phyloP scores from a whole-genome alignment of 2,797 vertebrate genomes.

The Hephaestus fuliginosus region DNA sequence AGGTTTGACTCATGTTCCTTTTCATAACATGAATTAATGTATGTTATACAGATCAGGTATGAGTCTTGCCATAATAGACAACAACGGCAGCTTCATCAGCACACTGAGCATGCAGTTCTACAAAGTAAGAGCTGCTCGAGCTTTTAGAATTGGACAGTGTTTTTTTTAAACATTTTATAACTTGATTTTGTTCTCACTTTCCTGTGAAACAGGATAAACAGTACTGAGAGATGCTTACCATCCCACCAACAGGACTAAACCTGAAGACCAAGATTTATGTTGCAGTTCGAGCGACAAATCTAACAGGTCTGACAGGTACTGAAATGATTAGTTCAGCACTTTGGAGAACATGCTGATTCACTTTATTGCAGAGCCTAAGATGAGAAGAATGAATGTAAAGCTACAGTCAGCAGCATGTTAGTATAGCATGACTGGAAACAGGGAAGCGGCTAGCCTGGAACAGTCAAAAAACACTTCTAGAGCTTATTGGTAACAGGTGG shows the following conservation, averaged over 20 bases:
- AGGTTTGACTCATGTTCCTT: no score
- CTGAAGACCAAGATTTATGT: slow-evolving; percentile 86
- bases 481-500: no score
- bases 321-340: no score
- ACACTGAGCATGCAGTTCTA: slow-evolving; percentile 81
- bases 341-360: no score
- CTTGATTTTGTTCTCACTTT: slow-evolving; percentile 20
- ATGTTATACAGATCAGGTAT: slow-evolving; percentile 77
- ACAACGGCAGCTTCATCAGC: slow-evolving; percentile 85
- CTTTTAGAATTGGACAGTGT: background rate
- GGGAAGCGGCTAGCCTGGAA: no score
- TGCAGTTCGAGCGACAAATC: slow-evolving; percentile 80
- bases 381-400: no score
- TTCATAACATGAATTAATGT: background rate
- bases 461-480: no score
- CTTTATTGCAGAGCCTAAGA: no score
- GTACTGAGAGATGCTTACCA: slow-evolving; percentile 41
- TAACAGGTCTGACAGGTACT: slow-evolving; percentile 82
- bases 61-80: slow-evolving; percentile 78
- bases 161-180: background rate
- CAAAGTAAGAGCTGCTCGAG: slow-evolving; percentile 64
- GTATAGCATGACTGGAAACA: no score
- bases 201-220: slow-evolving; percentile 57
- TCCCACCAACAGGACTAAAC: slow-evolving; percentile 80
- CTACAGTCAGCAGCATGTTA: no score